These are phyloP conservation scores for Orius insidiosus DNA, from an alignment of 1,140 invertebrate genomes.

Conservation along the genomic window DNA sequence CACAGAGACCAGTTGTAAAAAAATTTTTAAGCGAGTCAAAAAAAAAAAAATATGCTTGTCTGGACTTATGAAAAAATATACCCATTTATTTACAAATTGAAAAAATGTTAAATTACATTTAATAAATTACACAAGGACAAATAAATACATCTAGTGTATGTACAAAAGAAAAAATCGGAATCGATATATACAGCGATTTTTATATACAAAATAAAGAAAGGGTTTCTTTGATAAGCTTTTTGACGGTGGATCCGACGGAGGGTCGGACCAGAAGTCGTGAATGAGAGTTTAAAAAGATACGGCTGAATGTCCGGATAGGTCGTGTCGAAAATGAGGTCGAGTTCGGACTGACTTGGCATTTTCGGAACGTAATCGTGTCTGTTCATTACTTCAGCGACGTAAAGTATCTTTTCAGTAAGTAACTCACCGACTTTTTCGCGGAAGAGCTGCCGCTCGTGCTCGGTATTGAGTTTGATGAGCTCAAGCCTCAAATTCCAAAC, in stretches of 20 bases:
- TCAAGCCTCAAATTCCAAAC: constrained; percentile 89
- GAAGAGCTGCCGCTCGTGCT: constrained; percentile 72
- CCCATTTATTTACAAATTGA: too few relatives aligned
- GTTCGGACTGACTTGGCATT: constrained; percentile 78
- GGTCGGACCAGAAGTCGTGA: constrained; percentile 53
- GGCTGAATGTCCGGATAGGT: constrained; percentile 83
- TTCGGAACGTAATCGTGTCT: constrained; percentile 87
- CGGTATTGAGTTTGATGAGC: constrained; percentile 64
- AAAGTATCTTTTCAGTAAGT: constrained; percentile 79
- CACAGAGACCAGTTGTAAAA: too few relatives aligned
- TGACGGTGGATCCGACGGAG: constrained; percentile 70
- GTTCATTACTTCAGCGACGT: constrained; percentile 90
- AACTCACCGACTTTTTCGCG: constrained; percentile 81
- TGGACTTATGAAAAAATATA: too few relatives aligned
- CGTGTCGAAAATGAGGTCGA: constrained; percentile 89
- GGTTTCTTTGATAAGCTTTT: constrained; percentile 79
- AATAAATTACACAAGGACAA: too few relatives aligned
- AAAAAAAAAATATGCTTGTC: too few relatives aligned
- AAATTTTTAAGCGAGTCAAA: too few relatives aligned
- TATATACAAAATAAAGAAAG: constrained; percentile 35
- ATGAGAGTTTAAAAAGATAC: constrained; percentile 83
- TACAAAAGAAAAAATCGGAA: too few relatives aligned
- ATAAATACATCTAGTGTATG: too few relatives aligned
- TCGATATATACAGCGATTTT: background rate
- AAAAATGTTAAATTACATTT: too few relatives aligned